Evolutionary conservation across 2,113 vertebrate species (phyloP), one percentile per base, ranked within the genome.

Genomic region (Podarcis cretensis): DNA sequence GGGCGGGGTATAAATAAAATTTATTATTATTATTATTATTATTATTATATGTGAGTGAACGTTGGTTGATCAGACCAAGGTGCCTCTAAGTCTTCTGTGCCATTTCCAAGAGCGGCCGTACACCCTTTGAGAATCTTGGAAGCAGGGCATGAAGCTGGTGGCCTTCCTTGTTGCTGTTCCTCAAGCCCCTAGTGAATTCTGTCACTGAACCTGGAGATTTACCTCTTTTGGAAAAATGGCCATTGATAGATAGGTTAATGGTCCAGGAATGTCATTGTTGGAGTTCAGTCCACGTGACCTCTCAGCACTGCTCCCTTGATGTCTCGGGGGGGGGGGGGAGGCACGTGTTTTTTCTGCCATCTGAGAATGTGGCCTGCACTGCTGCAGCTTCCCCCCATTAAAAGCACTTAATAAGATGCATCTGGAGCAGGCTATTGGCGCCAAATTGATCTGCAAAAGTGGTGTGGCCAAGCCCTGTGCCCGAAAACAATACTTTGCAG

Each of bases 371-470:
- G 74, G 59, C 87, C 73, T 77, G 66, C 85, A 37, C 23, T 89
- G 78, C n/a, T 91, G 84, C 35, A 87, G 35, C 57, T 89, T 0
- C 69, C 75, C 87, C 89, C 88, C 89, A 78, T 93, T 90, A 92
- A 93, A 79, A 92, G 68, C 90, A 93, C 91, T 94, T 89, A 91
- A 74, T 76, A 84, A 86, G 89, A 89, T 86, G 75, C 90, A 68
- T 90, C 91, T 93, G 48, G 91, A 94, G 87, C 90, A 27, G 73
- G 85, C 32, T 87, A 1, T 71, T 90, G 63, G 78, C 81, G 92
- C 91, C 90, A 35, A 66, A 91, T 92, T 37, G 30, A 89, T 92
- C 83, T 92, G 66, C 89, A 75, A 71, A 89, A 87, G 80, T 88
- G n/a, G 59, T 77, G 12, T 83, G 75, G 74, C 66, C 82, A 76